These are phyloP conservation scores for Trichonephila clavata DNA, from an alignment of 1,140 invertebrate species.

Conservation along the genomic window DNA sequence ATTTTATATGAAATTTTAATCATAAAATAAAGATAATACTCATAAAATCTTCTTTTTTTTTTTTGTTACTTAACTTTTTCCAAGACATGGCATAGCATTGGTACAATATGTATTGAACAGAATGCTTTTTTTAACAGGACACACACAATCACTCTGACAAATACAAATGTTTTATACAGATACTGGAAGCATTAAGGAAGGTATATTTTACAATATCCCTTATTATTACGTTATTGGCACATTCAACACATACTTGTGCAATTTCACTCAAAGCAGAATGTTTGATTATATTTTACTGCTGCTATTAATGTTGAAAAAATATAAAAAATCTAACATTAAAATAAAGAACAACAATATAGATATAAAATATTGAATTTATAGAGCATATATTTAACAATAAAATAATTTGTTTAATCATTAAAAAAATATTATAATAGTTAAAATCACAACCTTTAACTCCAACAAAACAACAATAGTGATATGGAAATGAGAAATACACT, in stretches of 20 bases:
- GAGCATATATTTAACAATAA: neutral
- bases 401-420: neutral
- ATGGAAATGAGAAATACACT: neutral
- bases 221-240: neutral
- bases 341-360: neutral
- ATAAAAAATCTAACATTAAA: neutral
- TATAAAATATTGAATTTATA: neutral
- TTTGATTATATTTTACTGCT: neutral
- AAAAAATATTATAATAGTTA: neutral
- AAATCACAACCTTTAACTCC: neutral
- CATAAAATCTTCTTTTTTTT: no score
- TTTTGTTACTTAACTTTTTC: no score
- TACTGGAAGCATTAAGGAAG: slow-evolving; percentile 10
- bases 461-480: slow-evolving; percentile 3
- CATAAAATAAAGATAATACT: no score
- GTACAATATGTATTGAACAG: no score
- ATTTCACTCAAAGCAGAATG: neutral
- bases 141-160: neutral
- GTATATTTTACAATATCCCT: neutral
- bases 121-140: no score
- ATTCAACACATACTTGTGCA: neutral
- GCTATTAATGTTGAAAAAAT: neutral
- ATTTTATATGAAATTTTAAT: no score
- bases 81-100: no score
- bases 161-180: neutral